These are phyloP conservation scores for Polyergus mexicanus DNA, from an alignment of 1,140 invertebrate genomes.

Conservation along the genomic window DNA sequence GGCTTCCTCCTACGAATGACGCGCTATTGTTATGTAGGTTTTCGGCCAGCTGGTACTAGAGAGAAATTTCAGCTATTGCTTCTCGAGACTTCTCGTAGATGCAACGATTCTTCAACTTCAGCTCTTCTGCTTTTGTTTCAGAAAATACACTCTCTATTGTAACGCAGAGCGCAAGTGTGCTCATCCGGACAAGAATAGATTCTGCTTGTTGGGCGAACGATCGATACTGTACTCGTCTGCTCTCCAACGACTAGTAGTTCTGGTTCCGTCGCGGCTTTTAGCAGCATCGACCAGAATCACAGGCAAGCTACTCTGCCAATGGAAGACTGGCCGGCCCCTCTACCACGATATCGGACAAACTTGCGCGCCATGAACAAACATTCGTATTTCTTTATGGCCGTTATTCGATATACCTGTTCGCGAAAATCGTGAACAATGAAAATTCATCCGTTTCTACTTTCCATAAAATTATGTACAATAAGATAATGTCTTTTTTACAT, in stretches of 20 bases:
- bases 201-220: background rate
- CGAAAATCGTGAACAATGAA: background rate
- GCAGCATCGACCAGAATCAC: conserved; percentile 67
- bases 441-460: background rate
- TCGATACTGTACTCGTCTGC: conserved; percentile 19
- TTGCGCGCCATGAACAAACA: conserved; percentile 41
- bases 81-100: background rate
- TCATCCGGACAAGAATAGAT: background rate
- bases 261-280: conserved; percentile 66
- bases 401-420: background rate
- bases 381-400: conserved; percentile 13
- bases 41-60: background rate
- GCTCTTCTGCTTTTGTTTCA: background rate
- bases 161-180: background rate
- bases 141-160: background rate
- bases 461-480: background rate
- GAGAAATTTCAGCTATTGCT: conserved; percentile 13
- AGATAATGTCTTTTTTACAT: background rate
- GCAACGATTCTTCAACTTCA: background rate
- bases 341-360: conserved; percentile 39
- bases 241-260: conserved; percentile 60
- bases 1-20: background rate
- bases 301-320: conserved; percentile 64
- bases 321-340: conserved; percentile 50
- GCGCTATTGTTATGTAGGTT: conserved; percentile 1